Conservation (phyloP, 2,888 invertebrate genomes). For the Macrophya alboannulata region DNA sequence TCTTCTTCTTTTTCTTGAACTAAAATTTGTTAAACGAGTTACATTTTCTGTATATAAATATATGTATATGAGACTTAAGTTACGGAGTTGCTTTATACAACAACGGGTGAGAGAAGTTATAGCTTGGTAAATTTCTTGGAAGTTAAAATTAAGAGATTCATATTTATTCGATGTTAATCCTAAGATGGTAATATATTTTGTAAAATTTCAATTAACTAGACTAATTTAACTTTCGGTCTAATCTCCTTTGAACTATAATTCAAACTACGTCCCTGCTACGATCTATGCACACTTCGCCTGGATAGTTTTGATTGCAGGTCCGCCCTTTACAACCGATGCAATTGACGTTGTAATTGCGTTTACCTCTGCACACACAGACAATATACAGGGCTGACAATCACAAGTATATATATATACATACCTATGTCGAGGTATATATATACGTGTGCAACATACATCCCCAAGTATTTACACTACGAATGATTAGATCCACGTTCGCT, state of each 20-base stretch:
- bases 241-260: background rate
- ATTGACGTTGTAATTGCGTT: slow-evolving; percentile 36
- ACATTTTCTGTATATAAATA: slow-evolving; percentile 22
- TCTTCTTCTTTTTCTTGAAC: background rate
- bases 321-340: slow-evolving; percentile 31
- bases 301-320: slow-evolving; percentile 17
- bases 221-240: background rate
- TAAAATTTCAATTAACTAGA: background rate
- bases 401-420: background rate
- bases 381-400: background rate
- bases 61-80: slow-evolving; percentile 37
- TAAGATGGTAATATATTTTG: background rate
- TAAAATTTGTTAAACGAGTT: background rate
- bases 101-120: slow-evolving; percentile 4
- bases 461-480: background rate
- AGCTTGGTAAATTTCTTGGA: background rate
- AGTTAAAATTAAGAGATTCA: slow-evolving; percentile 11
- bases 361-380: background rate
- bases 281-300: background rate
- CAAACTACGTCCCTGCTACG: background rate
- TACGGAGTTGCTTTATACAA: background rate
- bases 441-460: background rate
- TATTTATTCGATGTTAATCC: slow-evolving; percentile 9
- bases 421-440: too few relatives aligned
- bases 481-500: background rate